Conservation (phyloP, 2,888 invertebrate genomes). For the Panzeria rudis region DNA sequence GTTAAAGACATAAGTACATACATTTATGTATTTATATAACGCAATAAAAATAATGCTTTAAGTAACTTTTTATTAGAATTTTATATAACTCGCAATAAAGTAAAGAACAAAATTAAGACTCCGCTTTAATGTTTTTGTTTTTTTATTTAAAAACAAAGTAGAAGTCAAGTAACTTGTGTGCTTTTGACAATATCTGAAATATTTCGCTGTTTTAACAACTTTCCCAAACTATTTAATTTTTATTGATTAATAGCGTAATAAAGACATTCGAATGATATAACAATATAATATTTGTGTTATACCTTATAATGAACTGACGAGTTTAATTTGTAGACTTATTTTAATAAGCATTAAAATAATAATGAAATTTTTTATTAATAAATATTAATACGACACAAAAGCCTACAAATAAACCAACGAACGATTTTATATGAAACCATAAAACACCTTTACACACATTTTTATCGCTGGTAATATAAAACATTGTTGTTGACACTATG, state of each 20-base stretch:
- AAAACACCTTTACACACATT: constrained; percentile 4
- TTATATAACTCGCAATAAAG: not conserved
- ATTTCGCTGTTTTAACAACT: not conserved
- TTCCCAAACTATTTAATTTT: not conserved
- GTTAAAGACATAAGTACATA: no score
- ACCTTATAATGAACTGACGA: not conserved
- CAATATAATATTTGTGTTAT: not conserved
- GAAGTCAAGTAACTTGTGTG: not conserved
- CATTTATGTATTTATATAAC: no score
- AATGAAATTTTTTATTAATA: constrained; percentile 7
- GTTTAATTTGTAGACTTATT: constrained; percentile 21
- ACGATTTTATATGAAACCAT: not conserved
- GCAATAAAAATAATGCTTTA: no score
- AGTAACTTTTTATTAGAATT: no score
- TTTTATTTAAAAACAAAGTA: no score
- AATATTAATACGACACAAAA: constrained; percentile 18
- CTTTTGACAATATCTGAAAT: not conserved
- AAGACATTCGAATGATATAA: not conserved
- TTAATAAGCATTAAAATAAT: not conserved
- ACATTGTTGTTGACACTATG: not conserved
- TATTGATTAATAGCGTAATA: not conserved
- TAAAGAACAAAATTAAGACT: no score
- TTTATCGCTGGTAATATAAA: not conserved
- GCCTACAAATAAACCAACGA: not conserved
- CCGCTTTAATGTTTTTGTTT: no score